Conservation (phyloP, 2,113 vertebrate species). For the Rhinolophus ferrumequinum region DNA sequence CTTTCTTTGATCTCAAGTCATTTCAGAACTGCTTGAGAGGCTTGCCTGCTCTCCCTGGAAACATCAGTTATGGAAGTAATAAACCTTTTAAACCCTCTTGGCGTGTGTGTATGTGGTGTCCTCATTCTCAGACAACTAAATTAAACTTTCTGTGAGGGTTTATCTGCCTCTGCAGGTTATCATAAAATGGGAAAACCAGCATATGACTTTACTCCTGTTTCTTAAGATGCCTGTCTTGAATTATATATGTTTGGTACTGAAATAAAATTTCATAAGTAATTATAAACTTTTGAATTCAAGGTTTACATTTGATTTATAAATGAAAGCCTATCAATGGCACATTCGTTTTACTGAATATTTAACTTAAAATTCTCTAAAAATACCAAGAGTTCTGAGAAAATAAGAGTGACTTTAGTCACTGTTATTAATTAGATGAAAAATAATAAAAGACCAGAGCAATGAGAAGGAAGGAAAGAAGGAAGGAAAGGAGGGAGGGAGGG, state of each 20-base stretch:
- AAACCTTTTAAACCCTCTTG: not conserved
- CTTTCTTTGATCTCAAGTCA: not conserved
- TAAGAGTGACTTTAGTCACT: not conserved
- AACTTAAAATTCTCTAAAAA: not conserved
- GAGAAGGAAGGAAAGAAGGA: too few species aligned
- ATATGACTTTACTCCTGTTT: not conserved
- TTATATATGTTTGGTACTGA: not conserved
- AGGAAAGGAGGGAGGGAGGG: too few species aligned
- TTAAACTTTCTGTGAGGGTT: not conserved
- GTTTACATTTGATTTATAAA: not conserved
- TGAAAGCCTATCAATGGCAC: not conserved
- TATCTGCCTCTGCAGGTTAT: not conserved
- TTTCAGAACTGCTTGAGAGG: not conserved
- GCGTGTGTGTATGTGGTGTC: not conserved
- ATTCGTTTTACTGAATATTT: not conserved
- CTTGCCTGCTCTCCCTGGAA: not conserved
- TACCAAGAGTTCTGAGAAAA: not conserved
- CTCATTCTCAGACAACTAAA: not conserved
- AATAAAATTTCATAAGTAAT: not conserved
- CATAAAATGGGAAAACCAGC: not conserved
- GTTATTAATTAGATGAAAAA: not conserved
- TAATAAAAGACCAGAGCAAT: not conserved
- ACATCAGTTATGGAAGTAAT: not conserved
- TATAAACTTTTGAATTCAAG: not conserved
- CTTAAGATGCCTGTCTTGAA: not conserved